Conservation (phyloP, 2,797 vertebrate genomes). For the Pangasius sanitwongsei region DNA sequence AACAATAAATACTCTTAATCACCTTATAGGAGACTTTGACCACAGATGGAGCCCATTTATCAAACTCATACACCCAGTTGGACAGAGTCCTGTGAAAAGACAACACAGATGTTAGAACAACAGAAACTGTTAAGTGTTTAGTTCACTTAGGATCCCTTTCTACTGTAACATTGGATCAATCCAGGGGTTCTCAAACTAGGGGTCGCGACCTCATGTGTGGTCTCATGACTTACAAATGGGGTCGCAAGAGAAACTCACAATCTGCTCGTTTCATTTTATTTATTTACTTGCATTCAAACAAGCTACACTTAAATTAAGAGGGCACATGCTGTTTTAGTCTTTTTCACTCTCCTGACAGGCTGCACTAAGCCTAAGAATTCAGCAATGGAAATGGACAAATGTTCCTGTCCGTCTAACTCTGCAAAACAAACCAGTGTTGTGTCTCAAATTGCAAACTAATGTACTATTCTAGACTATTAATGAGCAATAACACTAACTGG, state of each 20-base stretch:
- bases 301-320: background rate
- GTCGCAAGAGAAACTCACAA: background rate
- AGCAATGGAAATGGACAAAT: background rate
- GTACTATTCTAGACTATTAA: background rate
- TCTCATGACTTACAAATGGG: background rate
- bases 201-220: background rate
- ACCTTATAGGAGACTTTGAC: slow-evolving; percentile 97
- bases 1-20: background rate
- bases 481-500: background rate
- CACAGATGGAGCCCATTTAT: slow-evolving; percentile 96
- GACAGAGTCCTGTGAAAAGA: slow-evolving; percentile 84
- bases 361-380: background rate
- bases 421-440: background rate
- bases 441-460: background rate
- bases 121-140: background rate
- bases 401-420: background rate
- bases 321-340: background rate
- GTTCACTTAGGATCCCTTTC: background rate
- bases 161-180: background rate
- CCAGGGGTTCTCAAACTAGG: background rate
- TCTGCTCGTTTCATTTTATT: background rate
- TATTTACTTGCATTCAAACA: background rate
- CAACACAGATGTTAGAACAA: background rate
- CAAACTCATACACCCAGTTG: slow-evolving; percentile 97
- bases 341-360: background rate